Evolutionary conservation across 2,888 invertebrate genomes (phyloP).

Genomic region (Cantharis rufa): DNA sequence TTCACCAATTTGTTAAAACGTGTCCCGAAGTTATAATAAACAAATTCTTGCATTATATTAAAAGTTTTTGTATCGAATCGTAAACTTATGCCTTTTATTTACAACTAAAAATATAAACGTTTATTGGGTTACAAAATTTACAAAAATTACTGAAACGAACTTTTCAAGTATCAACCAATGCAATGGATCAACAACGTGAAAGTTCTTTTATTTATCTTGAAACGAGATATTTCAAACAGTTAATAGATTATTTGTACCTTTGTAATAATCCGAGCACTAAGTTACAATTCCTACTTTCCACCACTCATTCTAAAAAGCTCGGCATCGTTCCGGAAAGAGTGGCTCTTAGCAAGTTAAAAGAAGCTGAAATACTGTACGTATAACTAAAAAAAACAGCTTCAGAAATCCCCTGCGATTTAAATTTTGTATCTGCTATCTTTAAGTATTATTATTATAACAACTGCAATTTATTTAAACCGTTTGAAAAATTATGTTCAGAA

Average conservation of each 20-base stretch:
- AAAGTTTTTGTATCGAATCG: not conserved
- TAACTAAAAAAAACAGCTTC: not conserved
- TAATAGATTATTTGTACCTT: not conserved
- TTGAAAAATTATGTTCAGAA: not conserved
- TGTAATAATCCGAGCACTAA: not conserved
- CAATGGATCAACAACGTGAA: not conserved
- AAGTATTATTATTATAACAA: not conserved
- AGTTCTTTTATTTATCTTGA: not conserved
- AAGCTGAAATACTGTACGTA: not conserved
- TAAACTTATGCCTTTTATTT: not conserved
- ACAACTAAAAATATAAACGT: not conserved
- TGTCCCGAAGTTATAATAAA: not conserved
- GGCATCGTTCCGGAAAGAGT: not conserved
- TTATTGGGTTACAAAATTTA: not conserved
- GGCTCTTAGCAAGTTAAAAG: constrained; percentile 1
- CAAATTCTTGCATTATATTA: not conserved
- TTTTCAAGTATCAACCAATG: not conserved
- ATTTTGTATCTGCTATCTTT: not conserved
- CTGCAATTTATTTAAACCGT: not conserved
- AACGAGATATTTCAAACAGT: not conserved
- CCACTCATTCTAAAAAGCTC: not conserved
- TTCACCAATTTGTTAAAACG: not conserved
- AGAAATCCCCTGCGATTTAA: not conserved
- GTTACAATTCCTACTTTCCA: not conserved
- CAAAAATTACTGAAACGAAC: not conserved